Percentiles rank a stretch among this genome's conserved stretches.
phyloP scores from a whole-genome alignment of 2,797 vertebrate genomes.

The Oryzias sinensis region DNA sequence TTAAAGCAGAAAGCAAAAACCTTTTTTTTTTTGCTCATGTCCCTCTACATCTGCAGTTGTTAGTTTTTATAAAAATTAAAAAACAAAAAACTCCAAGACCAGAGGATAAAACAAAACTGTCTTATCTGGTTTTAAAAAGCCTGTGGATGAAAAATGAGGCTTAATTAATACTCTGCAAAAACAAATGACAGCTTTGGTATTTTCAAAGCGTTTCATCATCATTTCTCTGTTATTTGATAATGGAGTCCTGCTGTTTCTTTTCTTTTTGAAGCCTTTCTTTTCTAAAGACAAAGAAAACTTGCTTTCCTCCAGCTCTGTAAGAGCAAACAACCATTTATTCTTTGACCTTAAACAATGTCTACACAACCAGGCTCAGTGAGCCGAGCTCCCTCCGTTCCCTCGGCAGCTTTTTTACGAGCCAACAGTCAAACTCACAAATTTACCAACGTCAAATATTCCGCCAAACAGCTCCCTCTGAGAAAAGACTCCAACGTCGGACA shows the following conservation, averaged over 20 bases:
- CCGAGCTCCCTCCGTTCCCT: conserved; percentile 25
- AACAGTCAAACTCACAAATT: conserved; percentile 42
- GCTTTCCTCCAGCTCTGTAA: conserved; percentile 35
- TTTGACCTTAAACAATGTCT: conserved; percentile 27
- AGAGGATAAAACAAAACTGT: no score
- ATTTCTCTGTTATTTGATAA: conserved; percentile 29
- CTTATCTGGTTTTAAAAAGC: no score
- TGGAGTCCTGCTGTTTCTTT: conserved; percentile 3
- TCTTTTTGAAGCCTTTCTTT: conserved; percentile 31
- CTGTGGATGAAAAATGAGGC: conserved; percentile 26
- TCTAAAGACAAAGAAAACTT: conserved; percentile 20
- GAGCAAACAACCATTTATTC: conserved; percentile 57
- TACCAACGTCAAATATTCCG: conserved; percentile 27
- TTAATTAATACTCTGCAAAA: conserved; percentile 59
- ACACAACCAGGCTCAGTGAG: conserved; percentile 21
- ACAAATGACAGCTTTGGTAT: conserved; percentile 38
- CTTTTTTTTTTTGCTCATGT: no score
- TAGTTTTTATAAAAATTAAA: no score
- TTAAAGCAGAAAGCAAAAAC: no score
- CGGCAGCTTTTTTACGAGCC: conserved; percentile 41
- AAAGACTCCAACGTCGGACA: conserved; percentile 7
- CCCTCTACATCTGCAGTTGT: no score
- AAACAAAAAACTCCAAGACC: no score
- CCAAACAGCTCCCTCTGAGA: conserved; percentile 28
- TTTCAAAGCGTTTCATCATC: conserved; percentile 54